These are phyloP conservation scores for Rotaria sp. DNA, from an alignment of 2,888 invertebrate genomes.

Conservation along the genomic window DNA sequence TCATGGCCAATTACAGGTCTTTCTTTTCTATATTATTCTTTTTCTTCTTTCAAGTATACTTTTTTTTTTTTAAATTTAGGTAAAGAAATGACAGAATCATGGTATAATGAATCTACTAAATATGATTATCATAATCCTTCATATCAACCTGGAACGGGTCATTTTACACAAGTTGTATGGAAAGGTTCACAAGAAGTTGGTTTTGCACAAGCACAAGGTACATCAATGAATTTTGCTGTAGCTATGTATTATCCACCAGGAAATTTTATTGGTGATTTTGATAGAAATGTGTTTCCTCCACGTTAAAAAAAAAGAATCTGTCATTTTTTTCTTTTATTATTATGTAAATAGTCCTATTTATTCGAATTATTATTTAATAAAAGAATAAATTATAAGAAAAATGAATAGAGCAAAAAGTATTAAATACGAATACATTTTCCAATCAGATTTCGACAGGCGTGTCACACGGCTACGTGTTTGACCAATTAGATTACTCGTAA, in stretches of 20 bases:
- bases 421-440: neutral
- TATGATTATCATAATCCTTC: constrained; percentile 30
- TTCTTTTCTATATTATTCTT: neutral
- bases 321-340: neutral
- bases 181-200: constrained; percentile 30
- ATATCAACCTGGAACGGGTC: constrained; percentile 30
- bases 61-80: neutral
- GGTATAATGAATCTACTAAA: constrained; percentile 32
- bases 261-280: neutral
- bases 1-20: neutral
- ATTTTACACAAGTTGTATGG: constrained; percentile 38
- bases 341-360: neutral
- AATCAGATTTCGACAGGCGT: neutral
- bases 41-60: neutral
- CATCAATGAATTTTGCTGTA: neutral
- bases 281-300: neutral
- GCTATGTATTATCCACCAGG: constrained; percentile 7
- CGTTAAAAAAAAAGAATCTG: neutral
- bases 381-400: neutral
- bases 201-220: constrained; percentile 9
- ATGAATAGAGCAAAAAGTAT: neutral
- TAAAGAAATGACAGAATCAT: constrained; percentile 16
- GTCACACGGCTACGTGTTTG: neutral
- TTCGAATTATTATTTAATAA: neutral
- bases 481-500: neutral